Percentiles rank a stretch among this genome's conserved stretches.
Conservation (phyloP, 2,113 vertebrate genomes). For the Perognathus longimembris region DNA sequence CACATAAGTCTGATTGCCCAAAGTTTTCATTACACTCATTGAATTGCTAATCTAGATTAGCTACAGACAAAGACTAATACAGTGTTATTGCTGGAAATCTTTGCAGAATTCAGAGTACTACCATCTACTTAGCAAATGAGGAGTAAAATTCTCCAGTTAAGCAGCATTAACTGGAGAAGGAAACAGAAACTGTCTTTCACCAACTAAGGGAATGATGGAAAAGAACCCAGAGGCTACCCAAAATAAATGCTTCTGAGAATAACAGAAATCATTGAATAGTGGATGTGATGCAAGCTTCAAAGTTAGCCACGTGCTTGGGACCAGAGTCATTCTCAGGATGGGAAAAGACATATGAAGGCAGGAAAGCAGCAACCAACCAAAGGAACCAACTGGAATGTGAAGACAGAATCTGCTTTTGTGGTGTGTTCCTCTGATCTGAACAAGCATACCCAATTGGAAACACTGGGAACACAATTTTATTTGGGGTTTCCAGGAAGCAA, state of each 20-base stretch:
- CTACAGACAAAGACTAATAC: background rate
- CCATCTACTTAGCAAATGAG: constrained; percentile 1
- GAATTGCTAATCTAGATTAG: background rate
- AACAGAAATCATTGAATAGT: accelerated
- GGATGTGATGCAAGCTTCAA: background rate
- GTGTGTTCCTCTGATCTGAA: constrained; percentile 43
- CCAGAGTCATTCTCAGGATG: background rate
- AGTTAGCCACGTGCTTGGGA: background rate
- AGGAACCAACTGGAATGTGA: background rate
- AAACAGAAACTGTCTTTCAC: background rate
- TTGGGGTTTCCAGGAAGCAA: constrained; percentile 64
- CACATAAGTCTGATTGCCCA: background rate
- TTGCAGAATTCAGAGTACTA: background rate
- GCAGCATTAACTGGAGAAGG: background rate
- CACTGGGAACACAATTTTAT: constrained; percentile 64
- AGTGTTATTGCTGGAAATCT: background rate
- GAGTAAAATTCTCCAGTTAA: background rate
- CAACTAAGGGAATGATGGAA: background rate
- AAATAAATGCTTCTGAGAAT: background rate
- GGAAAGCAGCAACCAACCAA: constrained; percentile 1
- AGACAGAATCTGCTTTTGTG: background rate
- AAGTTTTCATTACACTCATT: background rate
- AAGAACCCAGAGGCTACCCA: background rate
- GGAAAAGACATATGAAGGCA: background rate
- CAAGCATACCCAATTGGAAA: constrained; percentile 14